phyloP scores from a whole-genome alignment of 2,888 invertebrate genomes.

The Leucoma salicis region DNA sequence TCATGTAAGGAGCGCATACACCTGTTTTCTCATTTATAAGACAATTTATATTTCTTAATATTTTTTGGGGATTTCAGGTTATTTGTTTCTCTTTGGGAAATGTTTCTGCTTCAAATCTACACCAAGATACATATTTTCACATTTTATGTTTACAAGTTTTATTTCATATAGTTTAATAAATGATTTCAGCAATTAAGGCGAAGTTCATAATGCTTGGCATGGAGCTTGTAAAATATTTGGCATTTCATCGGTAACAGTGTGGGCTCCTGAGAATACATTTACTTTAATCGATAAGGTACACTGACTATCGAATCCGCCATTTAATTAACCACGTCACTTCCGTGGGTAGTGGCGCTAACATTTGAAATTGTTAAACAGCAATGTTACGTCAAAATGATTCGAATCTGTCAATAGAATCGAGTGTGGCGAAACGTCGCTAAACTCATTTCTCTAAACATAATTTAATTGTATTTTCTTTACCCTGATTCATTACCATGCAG shows the following conservation, averaged over 20 bases:
- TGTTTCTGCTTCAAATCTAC: too few relatives aligned
- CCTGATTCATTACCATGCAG: conserved; percentile 10
- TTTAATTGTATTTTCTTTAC: conserved; percentile 9
- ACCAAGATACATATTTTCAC: too few relatives aligned
- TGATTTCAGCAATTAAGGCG: conserved; percentile 33
- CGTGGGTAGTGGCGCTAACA: background rate
- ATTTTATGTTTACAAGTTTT: too few relatives aligned
- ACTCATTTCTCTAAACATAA: background rate
- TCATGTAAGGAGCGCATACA: too few relatives aligned
- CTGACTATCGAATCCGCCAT: conserved; percentile 23
- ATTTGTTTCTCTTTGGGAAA: too few relatives aligned
- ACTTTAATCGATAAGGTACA: conserved; percentile 19
- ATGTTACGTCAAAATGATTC: conserved; percentile 8
- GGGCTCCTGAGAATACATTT: conserved; percentile 20
- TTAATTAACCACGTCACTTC: background rate
- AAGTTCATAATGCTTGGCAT: conserved; percentile 31
- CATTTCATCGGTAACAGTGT: conserved; percentile 32
- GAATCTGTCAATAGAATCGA: conserved; percentile 27
- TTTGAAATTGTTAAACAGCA: background rate
- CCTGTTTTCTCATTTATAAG: too few relatives aligned
- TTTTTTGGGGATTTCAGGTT: too few relatives aligned
- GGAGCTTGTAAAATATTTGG: conserved; percentile 29
- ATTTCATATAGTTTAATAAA: too few relatives aligned
- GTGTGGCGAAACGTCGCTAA: conserved; percentile 14
- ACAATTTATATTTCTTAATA: too few relatives aligned